phyloP scores from a whole-genome alignment of 2,888 invertebrate species.

The Machimus rusticus region DNA sequence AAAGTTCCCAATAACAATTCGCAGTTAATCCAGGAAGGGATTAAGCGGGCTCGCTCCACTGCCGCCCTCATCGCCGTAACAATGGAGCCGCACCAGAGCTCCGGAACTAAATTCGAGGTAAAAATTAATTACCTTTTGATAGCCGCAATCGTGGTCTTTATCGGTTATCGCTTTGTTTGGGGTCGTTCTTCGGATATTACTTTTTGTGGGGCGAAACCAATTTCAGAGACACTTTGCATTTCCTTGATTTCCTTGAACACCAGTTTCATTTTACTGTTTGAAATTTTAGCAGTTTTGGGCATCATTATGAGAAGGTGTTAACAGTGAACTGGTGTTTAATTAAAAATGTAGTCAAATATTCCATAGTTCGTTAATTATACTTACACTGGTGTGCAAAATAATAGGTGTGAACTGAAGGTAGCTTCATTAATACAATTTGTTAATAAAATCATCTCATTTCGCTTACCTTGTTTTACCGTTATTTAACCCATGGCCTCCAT shows the following conservation, averaged over 20 bases:
- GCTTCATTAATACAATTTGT: too few species aligned
- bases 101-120: not conserved
- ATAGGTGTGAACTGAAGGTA: too few species aligned
- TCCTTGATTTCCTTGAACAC: not conserved
- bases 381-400: too few species aligned
- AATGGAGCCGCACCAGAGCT: not conserved
- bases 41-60: not conserved
- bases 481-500: too few species aligned
- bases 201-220: not conserved
- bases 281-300: not conserved
- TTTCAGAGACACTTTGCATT: not conserved
- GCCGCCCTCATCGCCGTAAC: not conserved
- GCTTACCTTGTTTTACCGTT: too few species aligned
- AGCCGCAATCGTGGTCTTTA: not conserved
- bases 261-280: not conserved
- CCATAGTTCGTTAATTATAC: too few species aligned
- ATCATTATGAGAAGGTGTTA: too few species aligned
- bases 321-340: too few species aligned
- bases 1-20: slow-evolving; percentile 30
- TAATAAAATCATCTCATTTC: too few species aligned
- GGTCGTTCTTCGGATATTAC: not conserved
- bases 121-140: slow-evolving; percentile 27
- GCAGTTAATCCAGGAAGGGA: not conserved
- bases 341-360: too few species aligned
- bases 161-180: not conserved